Evolutionary conservation across 92 coral and sea anemone species (phyloP).

Genomic region (Anthopleura xanthogrammica): DNA sequence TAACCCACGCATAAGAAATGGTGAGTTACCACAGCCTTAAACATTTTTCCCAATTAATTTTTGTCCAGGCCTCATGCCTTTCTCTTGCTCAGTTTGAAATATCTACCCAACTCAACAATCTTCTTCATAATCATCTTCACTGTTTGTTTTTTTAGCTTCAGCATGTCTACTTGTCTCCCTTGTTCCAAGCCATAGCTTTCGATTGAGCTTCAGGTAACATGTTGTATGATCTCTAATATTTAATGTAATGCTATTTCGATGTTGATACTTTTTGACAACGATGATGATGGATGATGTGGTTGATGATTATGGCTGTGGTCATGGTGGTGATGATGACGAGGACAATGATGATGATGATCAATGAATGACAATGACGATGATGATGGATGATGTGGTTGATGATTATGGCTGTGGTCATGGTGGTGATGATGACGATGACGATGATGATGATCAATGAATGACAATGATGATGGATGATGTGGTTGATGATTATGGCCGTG

Average conservation of each 20-base stretch:
- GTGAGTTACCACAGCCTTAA: slow-evolving; percentile 38
- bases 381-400: too few species aligned
- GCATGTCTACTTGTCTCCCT: slow-evolving; percentile 90
- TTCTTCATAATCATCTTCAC: too few species aligned
- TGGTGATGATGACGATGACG: not conserved
- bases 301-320: too few species aligned
- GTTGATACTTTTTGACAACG: too few species aligned
- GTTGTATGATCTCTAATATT: too few species aligned
- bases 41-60: not conserved
- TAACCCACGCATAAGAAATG: slow-evolving; percentile 91
- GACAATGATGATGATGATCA: not conserved
- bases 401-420: too few species aligned
- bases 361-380: too few species aligned
- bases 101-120: not conserved
- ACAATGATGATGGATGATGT: not conserved
- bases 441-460: not conserved
- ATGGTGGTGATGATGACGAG: not conserved
- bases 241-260: too few species aligned
- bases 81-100: not conserved
- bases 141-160: slow-evolving; percentile 58
- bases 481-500: too few species aligned
- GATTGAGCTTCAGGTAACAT: slow-evolving; percentile 90
- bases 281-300: too few species aligned
- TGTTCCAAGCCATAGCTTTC: slow-evolving; percentile 86
- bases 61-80: not conserved